A percentile compares a stretch with the other conserved stretches of the same genome.
phyloP scores from a whole-genome alignment of 2,888 invertebrate genomes.

The Sepiola atlantica region DNA sequence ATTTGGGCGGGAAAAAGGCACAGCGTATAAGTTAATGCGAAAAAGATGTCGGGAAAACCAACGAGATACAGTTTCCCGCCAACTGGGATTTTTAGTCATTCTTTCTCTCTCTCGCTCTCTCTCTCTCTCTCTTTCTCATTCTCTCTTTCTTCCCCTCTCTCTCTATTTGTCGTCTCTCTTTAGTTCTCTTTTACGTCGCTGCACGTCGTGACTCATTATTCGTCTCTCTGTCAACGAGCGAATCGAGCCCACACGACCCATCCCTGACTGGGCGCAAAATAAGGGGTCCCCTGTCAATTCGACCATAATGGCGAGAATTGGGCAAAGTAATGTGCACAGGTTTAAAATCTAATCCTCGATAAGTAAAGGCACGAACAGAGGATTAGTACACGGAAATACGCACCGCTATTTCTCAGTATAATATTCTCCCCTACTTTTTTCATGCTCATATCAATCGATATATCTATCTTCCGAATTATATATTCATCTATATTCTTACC shows the following conservation, averaged over 20 bases:
- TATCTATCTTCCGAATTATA: no score
- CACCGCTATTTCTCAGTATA: no score
- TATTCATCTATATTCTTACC: no score
- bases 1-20: background rate
- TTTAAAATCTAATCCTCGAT: background rate
- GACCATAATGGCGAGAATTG: background rate
- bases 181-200: no score
- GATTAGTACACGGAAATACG: no score
- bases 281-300: background rate
- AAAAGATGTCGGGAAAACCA: background rate
- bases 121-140: background rate
- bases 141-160: background rate
- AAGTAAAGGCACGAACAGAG: background rate
- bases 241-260: background rate
- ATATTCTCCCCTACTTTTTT: no score
- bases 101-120: background rate
- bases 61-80: background rate
- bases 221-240: background rate
- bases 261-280: background rate
- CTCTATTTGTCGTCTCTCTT: background rate
- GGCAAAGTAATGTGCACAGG: background rate
- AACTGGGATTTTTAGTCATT: background rate
- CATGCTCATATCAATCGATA: no score
- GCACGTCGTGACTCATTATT: background rate
- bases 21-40: background rate